Conservation (phyloP, 2,113 vertebrate species). For the Thamnaconus septentrionalis region DNA sequence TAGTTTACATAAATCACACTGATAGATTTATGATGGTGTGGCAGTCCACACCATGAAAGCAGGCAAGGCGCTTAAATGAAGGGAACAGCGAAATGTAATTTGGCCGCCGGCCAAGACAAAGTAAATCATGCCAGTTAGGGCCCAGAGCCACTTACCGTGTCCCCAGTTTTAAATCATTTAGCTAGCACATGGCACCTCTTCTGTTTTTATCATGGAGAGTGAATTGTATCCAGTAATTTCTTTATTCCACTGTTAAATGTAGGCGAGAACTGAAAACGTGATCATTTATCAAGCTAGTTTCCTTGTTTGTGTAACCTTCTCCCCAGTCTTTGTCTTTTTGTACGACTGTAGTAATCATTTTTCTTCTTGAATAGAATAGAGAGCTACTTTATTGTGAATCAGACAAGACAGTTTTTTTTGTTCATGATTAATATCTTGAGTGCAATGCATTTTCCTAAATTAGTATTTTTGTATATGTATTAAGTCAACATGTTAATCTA, state of each 20-base stretch:
- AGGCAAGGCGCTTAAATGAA: conserved; percentile 33
- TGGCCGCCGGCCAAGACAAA: conserved; percentile 40
- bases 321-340: too few species aligned
- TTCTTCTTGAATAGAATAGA: too few species aligned
- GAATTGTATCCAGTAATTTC: neutral
- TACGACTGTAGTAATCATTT: too few species aligned
- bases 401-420: too few species aligned
- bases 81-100: conserved; percentile 48
- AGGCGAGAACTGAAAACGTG: neutral
- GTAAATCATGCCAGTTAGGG: conserved; percentile 53
- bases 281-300: too few species aligned
- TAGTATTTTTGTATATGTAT: too few species aligned
- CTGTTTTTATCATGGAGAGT: neutral
- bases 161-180: conserved; percentile 24
- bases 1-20: conserved; percentile 55
- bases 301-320: too few species aligned
- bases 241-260: neutral
- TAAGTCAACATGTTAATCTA: too few species aligned
- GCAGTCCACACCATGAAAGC: conserved; percentile 7
- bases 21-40: conserved; percentile 56
- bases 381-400: too few species aligned
- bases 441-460: too few species aligned
- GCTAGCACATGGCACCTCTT: neutral
- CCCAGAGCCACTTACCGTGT: conserved; percentile 24
- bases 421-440: too few species aligned